Percentiles rank a stretch among this genome's conserved stretches.
Conservation (phyloP, 2,113 vertebrate genomes). For the Aleadryas rufinucha region DNA sequence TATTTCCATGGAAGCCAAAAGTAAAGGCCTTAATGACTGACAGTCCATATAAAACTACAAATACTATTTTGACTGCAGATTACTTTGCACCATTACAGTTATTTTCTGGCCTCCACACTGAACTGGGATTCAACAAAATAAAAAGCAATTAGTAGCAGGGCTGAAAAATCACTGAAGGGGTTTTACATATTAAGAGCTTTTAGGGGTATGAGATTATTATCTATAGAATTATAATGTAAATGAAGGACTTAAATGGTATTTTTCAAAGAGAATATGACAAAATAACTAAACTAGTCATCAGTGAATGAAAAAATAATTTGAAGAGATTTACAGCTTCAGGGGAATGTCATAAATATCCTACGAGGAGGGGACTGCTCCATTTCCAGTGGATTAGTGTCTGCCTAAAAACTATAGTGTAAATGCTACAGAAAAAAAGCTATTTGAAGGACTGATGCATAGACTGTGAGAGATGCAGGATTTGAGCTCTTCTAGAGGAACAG, state of each 20-base stretch:
- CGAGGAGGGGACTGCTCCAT: background rate
- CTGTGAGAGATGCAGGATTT: background rate
- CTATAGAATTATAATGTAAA: background rate
- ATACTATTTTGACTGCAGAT: background rate
- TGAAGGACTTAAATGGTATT: background rate
- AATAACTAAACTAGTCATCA: background rate
- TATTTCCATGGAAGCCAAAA: background rate
- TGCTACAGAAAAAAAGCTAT: background rate
- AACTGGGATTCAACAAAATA: background rate
- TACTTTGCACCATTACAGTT: background rate
- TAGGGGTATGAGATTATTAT: background rate
- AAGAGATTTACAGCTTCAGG: background rate
- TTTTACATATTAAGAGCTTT: background rate
- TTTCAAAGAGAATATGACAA: background rate
- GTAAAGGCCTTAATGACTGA: background rate
- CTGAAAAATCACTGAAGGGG: background rate
- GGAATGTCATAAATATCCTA: background rate
- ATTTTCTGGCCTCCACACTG: background rate
- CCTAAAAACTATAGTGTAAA: background rate
- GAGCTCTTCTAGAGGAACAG: background rate
- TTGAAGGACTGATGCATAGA: background rate
- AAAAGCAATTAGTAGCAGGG: background rate
- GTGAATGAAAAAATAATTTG: background rate
- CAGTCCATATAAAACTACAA: background rate
- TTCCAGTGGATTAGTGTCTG: background rate